Conservation (phyloP, 2,797 vertebrate genomes). For the Ctenochaetus hawaiiensis region DNA sequence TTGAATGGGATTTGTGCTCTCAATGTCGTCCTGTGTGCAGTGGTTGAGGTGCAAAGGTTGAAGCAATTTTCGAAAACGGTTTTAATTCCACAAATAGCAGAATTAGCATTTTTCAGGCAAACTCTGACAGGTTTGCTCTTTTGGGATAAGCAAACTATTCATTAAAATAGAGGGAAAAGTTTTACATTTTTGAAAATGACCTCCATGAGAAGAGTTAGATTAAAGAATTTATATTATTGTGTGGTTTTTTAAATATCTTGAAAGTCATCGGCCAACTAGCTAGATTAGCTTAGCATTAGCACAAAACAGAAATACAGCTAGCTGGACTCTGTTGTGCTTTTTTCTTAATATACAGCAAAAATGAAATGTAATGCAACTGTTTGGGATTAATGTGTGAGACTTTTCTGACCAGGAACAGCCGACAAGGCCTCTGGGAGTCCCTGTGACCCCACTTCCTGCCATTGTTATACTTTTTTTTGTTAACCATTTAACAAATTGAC, state of each 20-base stretch:
- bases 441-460: not conserved
- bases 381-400: not conserved
- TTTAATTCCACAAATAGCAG: conserved; percentile 24
- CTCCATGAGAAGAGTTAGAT: no score
- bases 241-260: no score
- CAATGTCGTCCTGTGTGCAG: conserved; percentile 5
- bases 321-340: no score
- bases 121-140: conserved; percentile 20
- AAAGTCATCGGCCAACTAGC: no score
- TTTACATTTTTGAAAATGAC: not conserved
- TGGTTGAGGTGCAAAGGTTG: conserved; percentile 12
- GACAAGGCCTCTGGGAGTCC: not conserved
- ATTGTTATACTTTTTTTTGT: not conserved
- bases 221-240: no score
- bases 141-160: not conserved
- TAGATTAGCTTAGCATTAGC: no score
- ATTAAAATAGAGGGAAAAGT: not conserved
- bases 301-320: no score
- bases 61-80: conserved; percentile 25
- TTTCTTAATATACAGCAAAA: no score
- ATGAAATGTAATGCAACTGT: no score
- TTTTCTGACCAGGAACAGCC: not conserved
- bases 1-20: conserved; percentile 32
- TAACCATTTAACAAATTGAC: not conserved
- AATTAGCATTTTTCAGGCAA: not conserved